Evolutionary conservation across 92 coral and sea anemone species (phyloP).

Genomic region (Parazoanthus atlanticus): DNA sequence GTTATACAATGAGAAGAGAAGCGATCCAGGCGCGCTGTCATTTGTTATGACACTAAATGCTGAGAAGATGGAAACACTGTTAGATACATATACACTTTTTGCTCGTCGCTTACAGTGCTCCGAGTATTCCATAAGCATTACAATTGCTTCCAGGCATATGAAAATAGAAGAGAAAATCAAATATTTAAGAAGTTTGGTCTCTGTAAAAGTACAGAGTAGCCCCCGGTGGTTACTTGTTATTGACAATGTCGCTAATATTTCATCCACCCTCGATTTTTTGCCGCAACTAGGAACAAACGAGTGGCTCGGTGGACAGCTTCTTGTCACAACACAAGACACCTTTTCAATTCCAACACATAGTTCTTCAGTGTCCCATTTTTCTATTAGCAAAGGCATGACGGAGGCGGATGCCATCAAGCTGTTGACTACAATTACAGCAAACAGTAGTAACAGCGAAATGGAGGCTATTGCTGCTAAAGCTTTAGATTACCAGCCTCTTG

Average conservation of each 20-base stretch:
- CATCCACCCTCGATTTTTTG: not conserved
- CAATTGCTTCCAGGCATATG: slow-evolving; percentile 7
- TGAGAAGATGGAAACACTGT: slow-evolving; percentile 33
- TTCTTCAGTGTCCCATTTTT: slow-evolving; percentile 21
- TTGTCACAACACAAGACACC: slow-evolving; percentile 50
- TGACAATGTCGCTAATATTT: slow-evolving; percentile 28
- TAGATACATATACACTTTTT: slow-evolving; percentile 41
- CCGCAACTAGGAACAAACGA: slow-evolving; percentile 41
- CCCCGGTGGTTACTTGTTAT: slow-evolving; percentile 23
- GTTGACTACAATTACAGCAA: slow-evolving; percentile 18
- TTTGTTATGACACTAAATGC: slow-evolving; percentile 55
- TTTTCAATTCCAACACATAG: slow-evolving; percentile 36
- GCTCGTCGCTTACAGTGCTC: slow-evolving; percentile 48
- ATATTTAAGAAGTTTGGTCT: slow-evolving; percentile 9
- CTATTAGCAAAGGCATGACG: slow-evolving; percentile 12
- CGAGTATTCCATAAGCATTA: slow-evolving; percentile 42
- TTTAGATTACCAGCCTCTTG: slow-evolving; percentile 57
- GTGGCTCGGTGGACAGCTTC: slow-evolving; percentile 49
- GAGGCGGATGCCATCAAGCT: not conserved
- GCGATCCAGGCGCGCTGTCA: not conserved
- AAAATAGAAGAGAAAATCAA: slow-evolving; percentile 52
- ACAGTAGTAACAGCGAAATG: slow-evolving; percentile 23
- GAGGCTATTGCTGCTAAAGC: slow-evolving; percentile 13
- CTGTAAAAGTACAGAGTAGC: not conserved
- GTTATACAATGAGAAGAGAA: slow-evolving; percentile 5